These are phyloP conservation scores for Bombylius major DNA, from an alignment of 2,888 invertebrate genomes.

Conservation along the genomic window DNA sequence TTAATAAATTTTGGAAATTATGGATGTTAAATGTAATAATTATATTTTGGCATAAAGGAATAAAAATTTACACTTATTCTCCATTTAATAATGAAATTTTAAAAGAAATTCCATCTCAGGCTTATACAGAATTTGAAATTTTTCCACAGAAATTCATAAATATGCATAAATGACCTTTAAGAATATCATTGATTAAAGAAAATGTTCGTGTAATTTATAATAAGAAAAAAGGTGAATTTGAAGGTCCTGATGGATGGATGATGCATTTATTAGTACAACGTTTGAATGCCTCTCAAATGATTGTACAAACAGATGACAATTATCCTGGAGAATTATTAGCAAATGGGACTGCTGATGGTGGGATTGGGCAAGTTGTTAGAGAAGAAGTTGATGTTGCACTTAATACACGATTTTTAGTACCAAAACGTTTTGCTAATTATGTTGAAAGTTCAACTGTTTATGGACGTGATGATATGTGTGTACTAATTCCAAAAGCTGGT, in stretches of 20 bases:
- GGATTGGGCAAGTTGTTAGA: conserved; percentile 21
- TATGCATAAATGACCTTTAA: conserved; percentile 27
- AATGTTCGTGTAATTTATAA: conserved; percentile 34
- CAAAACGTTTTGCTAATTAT: conserved; percentile 36
- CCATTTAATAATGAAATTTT: conserved; percentile 38
- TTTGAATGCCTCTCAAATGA: conserved; percentile 38
- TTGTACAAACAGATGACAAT: conserved; percentile 18
- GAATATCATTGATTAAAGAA: conserved; percentile 31
- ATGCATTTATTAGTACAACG: conserved; percentile 34
- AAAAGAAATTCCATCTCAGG: conserved; percentile 21
- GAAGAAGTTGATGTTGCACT: conserved; percentile 39
- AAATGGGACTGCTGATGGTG: conserved; percentile 22
- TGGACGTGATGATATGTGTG: conserved; percentile 43
- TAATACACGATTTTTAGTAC: conserved; percentile 42
- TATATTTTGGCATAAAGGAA: conserved; percentile 23
- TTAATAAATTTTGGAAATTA: conserved; percentile 40
- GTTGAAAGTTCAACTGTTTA: conserved; percentile 43
- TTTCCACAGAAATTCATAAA: conserved; percentile 27
- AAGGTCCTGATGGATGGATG: conserved; percentile 37
- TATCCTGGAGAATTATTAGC: conserved; percentile 11
- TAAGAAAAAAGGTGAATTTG: conserved; percentile 12
- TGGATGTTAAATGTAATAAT: conserved; percentile 40
- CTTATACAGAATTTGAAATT: conserved; percentile 18
- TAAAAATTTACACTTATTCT: conserved; percentile 42
- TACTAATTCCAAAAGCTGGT: conserved; percentile 40